Base-by-base conservation (phyloP, 2,113 vertebrate genomes). In the Ageneiosus marmoratus region DNA sequence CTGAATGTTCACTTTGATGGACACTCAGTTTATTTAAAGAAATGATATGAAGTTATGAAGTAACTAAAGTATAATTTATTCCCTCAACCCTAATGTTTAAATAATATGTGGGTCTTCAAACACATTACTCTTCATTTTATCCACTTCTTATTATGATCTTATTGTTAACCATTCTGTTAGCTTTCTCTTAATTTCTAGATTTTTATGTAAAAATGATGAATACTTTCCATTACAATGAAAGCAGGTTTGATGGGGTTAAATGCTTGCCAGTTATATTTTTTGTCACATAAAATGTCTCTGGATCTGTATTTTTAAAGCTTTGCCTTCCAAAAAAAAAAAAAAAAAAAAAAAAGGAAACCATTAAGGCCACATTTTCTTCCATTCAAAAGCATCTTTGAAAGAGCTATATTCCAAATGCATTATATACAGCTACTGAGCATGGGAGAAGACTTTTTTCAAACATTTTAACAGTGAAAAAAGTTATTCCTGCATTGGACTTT, bases 341-440 rank as follows among this genome's bases (percentile, higher is more conserved):
- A 41, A 2, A 69, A 41, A 69, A 41, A 69, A 41, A n/a, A n/a
- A n/a, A n/a, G n/a, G n/a, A n/a, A n/a, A n/a, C 5, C 29, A 11
- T 11, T 4, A 34, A 41, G 9, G 37, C 22, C 3, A 13, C 20
- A 44, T 24, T 48, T 72, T 44, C 11, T 37, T 56, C 27, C 8
- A 20, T 32, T 56, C 18, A 22, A 53, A 51, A 13, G 29, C 34
- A 24, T 24, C 5, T 32, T 41, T 37, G 22, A 20, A 58, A 60
- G 34, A 7, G 3, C 56, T 78, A 60, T 24, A 77, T 58, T 78
- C 24, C 34, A 60, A 78, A 78, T 27, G 76, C 37, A 62, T 62
- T 60, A 53, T 16, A 53, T 32, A 55, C 16, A 55, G 20, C 73
- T 24, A 32, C 51, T 76, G 27, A 76, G 73, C 20, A 51, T 18